These are phyloP conservation scores for Camponotus vicinus DNA, from an alignment of 1,140 invertebrate genomes.

Conservation along the genomic window DNA sequence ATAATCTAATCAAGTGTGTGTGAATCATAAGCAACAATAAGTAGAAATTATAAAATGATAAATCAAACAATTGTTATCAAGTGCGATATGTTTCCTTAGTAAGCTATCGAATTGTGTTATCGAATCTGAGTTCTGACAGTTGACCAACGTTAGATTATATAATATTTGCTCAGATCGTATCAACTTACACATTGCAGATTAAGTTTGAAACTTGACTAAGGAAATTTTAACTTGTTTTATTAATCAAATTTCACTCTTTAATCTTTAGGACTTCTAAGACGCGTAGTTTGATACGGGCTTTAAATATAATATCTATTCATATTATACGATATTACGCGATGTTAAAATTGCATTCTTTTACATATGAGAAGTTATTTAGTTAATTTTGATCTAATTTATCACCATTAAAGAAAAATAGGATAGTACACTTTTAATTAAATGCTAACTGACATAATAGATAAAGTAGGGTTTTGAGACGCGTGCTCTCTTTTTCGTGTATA, in stretches of 20 bases:
- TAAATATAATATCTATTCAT: background rate
- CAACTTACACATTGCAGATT: no score
- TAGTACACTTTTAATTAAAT: background rate
- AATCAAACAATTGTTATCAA: background rate
- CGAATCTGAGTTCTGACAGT: background rate
- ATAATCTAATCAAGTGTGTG: background rate
- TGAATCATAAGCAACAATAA: slow-evolving; percentile 1
- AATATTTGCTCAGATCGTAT: no score
- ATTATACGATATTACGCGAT: background rate
- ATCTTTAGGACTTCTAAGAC: no score
- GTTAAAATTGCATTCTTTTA: background rate
- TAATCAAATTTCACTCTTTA: no score
- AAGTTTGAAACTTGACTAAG: no score
- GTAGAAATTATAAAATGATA: background rate
- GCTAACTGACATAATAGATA: no score
- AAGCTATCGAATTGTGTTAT: background rate
- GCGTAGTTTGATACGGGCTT: no score
- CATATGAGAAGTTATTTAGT: no score
- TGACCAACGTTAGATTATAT: no score
- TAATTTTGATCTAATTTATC: background rate
- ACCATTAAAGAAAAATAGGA: background rate
- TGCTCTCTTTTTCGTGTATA: no score
- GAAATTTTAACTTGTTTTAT: no score
- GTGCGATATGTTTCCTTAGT: background rate
- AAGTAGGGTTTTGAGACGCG: no score